Conservation (phyloP, 2,888 invertebrate species). For the Agonopterix subpropinquella region DNA sequence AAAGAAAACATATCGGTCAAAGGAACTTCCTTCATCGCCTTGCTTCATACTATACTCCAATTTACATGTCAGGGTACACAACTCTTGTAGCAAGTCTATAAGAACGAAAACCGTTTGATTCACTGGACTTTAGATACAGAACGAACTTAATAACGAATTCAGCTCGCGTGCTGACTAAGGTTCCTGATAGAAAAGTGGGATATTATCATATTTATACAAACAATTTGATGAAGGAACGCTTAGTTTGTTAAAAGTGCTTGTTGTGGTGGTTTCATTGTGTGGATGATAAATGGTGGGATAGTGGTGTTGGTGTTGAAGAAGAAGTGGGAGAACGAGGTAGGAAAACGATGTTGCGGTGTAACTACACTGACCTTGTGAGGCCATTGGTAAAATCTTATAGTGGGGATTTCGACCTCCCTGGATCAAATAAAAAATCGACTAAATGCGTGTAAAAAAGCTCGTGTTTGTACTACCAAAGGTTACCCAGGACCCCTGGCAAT, state of each 20-base stretch:
- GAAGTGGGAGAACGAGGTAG: too few species aligned
- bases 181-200: constrained; percentile 63
- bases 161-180: constrained; percentile 40
- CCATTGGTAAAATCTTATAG: too few species aligned
- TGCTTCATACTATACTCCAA: constrained; percentile 4
- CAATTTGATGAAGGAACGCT: constrained; percentile 13
- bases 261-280: background rate
- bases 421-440: too few species aligned
- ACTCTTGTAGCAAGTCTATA: too few species aligned
- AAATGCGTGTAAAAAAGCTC: too few species aligned
- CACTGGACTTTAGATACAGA: too few species aligned
- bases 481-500: too few species aligned
- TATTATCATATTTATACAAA: constrained; percentile 61
- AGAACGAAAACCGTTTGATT: too few species aligned
- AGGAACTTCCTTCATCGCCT: constrained; percentile 24
- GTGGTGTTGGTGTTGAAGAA: background rate
- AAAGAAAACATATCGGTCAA: constrained; percentile 25
- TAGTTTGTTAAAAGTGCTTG: constrained; percentile 14
- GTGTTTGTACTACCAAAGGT: too few species aligned
- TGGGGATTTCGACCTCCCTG: too few species aligned
- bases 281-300: constrained; percentile 1
- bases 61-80: constrained; percentile 11
- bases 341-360: too few species aligned
- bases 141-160: constrained; percentile 37
- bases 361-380: too few species aligned